These are phyloP conservation scores for Phyto melanocephala DNA, from an alignment of 2,888 invertebrate species.

Conservation along the genomic window DNA sequence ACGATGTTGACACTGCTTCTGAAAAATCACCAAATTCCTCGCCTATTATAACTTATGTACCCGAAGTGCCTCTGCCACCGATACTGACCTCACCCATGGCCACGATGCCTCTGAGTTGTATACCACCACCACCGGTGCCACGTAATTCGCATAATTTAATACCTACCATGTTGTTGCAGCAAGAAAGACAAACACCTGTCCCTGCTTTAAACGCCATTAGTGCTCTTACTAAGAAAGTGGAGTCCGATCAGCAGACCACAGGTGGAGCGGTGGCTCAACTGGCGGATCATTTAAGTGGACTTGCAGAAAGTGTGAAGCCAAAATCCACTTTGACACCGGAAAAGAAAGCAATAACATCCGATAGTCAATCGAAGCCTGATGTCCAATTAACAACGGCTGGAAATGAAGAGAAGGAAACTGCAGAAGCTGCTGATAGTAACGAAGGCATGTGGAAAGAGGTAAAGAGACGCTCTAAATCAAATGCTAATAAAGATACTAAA, in stretches of 20 bases:
- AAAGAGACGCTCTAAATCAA: constrained; percentile 81
- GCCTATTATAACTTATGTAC: constrained; percentile 49
- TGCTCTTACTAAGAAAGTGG: constrained; percentile 74
- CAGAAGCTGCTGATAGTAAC: constrained; percentile 65
- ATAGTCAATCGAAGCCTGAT: neutral
- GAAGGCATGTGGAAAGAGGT: constrained; percentile 81
- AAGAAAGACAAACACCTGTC: constrained; percentile 67
- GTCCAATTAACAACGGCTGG: constrained; percentile 30
- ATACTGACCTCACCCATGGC: constrained; percentile 79
- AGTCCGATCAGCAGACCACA: constrained; percentile 60
- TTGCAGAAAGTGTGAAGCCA: constrained; percentile 74
- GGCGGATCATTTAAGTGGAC: constrained; percentile 76
- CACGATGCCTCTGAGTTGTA: constrained; percentile 82
- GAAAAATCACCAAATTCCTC: constrained; percentile 32
- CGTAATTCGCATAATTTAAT: constrained; percentile 80
- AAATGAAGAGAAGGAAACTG: constrained; percentile 41
- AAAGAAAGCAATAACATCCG: constrained; percentile 56
- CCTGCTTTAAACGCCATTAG: constrained; percentile 71
- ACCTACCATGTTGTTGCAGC: constrained; percentile 71
- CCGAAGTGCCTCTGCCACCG: constrained; percentile 69
- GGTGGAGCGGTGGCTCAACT: constrained; percentile 72
- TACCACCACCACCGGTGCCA: constrained; percentile 85
- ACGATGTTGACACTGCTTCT: constrained; percentile 35
- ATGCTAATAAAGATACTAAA: constrained; percentile 80
- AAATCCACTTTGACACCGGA: constrained; percentile 70